Conservation (phyloP, 1,140 invertebrate species). For the Hylyphantes graminicola region DNA sequence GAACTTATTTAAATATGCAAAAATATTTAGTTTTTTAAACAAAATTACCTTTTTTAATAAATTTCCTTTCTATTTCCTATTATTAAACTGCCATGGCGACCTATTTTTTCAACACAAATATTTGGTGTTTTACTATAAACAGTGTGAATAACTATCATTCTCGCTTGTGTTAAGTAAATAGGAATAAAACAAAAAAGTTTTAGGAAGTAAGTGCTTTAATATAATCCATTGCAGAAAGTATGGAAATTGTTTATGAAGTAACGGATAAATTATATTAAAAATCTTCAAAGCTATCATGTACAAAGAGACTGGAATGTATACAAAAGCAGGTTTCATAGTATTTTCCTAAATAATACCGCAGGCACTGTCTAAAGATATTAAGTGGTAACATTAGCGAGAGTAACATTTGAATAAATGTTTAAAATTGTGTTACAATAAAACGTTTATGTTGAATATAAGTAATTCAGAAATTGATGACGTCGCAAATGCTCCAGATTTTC, state of each 20-base stretch:
- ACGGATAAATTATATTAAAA: slow-evolving; percentile 58
- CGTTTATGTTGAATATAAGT: no score
- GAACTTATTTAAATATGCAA: no score
- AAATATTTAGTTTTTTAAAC: no score
- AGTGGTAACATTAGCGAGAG: no score
- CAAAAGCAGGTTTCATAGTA: slow-evolving; percentile 29
- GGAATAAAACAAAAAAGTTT: slow-evolving; percentile 6
- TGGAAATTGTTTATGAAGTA: slow-evolving; percentile 43
- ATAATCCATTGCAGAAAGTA: slow-evolving; percentile 52
- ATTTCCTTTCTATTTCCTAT: no score
- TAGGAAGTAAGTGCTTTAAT: slow-evolving; percentile 57
- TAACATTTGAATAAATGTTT: no score
- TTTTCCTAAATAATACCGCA: slow-evolving; percentile 26
- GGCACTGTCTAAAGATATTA: not conserved
- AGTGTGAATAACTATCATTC: not conserved
- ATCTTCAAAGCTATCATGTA: slow-evolving; percentile 54
- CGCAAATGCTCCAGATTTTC: no score
- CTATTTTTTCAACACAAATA: not conserved
- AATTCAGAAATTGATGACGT: no score
- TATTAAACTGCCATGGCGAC: no score
- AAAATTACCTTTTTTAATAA: no score
- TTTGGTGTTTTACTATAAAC: not conserved
- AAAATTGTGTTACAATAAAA: no score
- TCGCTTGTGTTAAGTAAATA: not conserved
- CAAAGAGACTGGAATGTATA: slow-evolving; percentile 52